Conservation (phyloP, 2,888 invertebrate species). For the Trissolcus brochymenae region DNA sequence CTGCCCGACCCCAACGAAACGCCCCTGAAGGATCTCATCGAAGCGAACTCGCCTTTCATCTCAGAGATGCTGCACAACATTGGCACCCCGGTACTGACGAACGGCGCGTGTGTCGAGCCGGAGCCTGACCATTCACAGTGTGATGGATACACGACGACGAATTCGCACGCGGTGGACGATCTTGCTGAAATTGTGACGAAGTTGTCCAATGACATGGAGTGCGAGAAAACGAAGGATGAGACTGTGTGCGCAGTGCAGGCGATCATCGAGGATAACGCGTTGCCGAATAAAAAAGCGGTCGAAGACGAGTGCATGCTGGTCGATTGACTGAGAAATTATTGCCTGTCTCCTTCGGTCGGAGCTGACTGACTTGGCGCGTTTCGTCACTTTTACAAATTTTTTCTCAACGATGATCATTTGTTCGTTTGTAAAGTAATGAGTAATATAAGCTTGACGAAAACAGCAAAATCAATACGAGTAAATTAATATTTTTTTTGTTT, state of each 20-base stretch:
- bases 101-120: slow-evolving; percentile 37
- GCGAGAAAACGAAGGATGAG: slow-evolving; percentile 22
- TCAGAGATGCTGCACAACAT: slow-evolving; percentile 63
- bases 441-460: neutral
- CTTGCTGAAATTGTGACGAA: slow-evolving; percentile 62
- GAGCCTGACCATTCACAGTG: neutral
- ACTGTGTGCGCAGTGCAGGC: slow-evolving; percentile 58
- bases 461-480: too few relatives aligned
- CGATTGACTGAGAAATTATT: slow-evolving; percentile 45
- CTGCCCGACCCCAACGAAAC: slow-evolving; percentile 63
- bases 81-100: slow-evolving; percentile 46
- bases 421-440: neutral
- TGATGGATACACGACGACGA: slow-evolving; percentile 13
- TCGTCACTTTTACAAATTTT: too few relatives aligned
- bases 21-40: slow-evolving; percentile 67
- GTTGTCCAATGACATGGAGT: slow-evolving; percentile 54
- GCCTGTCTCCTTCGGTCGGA: slow-evolving; percentile 31
- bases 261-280: slow-evolving; percentile 46
- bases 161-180: slow-evolving; percentile 60
- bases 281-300: slow-evolving; percentile 16
- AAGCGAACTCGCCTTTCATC: slow-evolving; percentile 65
- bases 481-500: too few relatives aligned
- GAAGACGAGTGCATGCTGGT: slow-evolving; percentile 35
- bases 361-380: slow-evolving; percentile 13
- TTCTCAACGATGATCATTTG: neutral